Evolutionary conservation across 2,797 vertebrate genomes (phyloP), one percentile per base, ranked within the genome.

Genomic region (Diceros bicornis): DNA sequence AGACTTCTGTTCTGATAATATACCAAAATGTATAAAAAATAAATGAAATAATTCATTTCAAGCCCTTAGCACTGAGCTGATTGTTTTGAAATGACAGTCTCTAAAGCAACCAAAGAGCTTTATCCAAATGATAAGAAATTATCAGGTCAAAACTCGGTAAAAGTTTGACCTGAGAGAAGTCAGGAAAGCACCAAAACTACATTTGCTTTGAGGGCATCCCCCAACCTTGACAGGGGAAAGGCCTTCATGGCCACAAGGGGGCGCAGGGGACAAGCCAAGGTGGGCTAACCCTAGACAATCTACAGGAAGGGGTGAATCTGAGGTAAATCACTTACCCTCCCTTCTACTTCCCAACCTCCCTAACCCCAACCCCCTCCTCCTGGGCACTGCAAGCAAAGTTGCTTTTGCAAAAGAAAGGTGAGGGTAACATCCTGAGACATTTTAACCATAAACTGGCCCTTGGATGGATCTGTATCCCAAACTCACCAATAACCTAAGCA

Each of bases 11-110:
- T 96, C 47, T 72, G 16, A 66, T 37, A 78, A 52, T 23, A 78
- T 6, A 68, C 4, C 27, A 59, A 82, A 68, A 64, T 81, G 17
- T 68, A 61, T 37, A 61, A 86, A 89, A 34, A 34, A 72, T 78
- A 86, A 86, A 44, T 61, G 21, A 93, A 93, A 91, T 59, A 66
- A 71, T 47, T 81, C 17, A 50, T 75, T 82, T 92, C 82, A 82
- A 66, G 52, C 17, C 64, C 52, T 88, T 79, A 89, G 37, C 59
- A 57, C 18, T 79, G 34, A 84, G 77, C 0, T 78, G 72, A 86
- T n/a, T 47, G 25, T 44, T 82, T 50, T 94, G 66, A 81, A 81
- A 59, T n/a, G 6, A 44, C 90, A 82, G 62, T 61, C 37, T 69
- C 74, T 66, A 62, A 57, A 92, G 59, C 34, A 78, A 37, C 16